Percentiles rank a stretch among this genome's conserved stretches.
Conservation (phyloP, 2,797 vertebrate species). For the Monodelphis domestica region DNA sequence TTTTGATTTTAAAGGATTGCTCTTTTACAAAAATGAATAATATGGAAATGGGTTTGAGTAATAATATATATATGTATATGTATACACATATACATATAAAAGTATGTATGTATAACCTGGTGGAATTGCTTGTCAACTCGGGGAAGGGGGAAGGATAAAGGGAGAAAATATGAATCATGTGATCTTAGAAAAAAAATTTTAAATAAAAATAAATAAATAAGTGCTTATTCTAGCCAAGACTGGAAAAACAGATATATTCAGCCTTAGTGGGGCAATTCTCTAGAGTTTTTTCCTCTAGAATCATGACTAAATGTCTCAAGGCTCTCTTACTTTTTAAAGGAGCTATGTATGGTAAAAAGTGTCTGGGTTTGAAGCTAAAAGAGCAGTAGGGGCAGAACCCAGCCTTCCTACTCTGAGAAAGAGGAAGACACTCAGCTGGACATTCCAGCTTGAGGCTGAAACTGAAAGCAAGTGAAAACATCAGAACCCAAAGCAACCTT, state of each 20-base stretch:
- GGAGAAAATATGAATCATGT: too few species aligned
- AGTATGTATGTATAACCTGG: too few species aligned
- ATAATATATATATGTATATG: too few species aligned
- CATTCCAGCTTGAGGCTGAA: neutral
- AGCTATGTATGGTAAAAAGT: neutral
- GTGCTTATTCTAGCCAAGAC: neutral
- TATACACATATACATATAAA: too few species aligned
- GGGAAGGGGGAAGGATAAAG: too few species aligned
- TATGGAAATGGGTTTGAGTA: too few species aligned
- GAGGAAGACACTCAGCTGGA: neutral
- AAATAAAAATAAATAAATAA: too few species aligned
- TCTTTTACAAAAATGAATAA: too few species aligned
- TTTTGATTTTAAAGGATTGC: too few species aligned
- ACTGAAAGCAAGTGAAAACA: neutral
- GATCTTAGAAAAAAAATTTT: too few species aligned
- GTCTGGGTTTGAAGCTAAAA: neutral
- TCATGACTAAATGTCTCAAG: neutral
- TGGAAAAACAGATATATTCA: neutral
- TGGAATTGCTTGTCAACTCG: too few species aligned
- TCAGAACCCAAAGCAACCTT: neutral
- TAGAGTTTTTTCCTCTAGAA: neutral
- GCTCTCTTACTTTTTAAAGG: neutral
- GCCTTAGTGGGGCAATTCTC: neutral
- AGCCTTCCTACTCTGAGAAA: neutral
- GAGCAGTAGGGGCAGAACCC: neutral